Evolutionary conservation across 2,888 invertebrate genomes (phyloP), one percentile per base, ranked within the genome.

Genomic region (Cremastinae sp.): DNA sequence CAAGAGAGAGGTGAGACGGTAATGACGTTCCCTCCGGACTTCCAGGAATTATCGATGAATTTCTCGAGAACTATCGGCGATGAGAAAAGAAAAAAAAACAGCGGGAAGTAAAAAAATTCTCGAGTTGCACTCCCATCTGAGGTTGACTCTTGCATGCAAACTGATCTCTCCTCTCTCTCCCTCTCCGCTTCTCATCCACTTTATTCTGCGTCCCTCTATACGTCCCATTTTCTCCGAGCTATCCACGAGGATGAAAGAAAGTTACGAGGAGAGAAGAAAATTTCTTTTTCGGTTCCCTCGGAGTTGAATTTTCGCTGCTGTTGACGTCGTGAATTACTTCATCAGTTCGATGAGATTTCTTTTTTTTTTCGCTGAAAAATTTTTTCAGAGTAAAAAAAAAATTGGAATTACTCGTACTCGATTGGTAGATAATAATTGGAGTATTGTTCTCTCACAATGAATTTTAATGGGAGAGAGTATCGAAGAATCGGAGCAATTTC

Each of bases 1-100:
- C 22, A 47, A 39, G 62, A 43, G 7, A 16, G 37, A 14, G 37
- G 47, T 51, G 43, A 55, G 55, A 68, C 75, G 71, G 45, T 75
- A 75, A 75, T 68, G 58, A 74, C 68, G 71, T 78, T 66, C 53
- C 78, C 53, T 43, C n/a, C n/a, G 62, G 68, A 41, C 61, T 47
- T 58, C 49, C 47, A 43, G 12, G 74, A 79, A 79, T 79, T 76
- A 77, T 79, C 76, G 73, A 76, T 74, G 71, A 77, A 77, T 77
- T 79, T 77, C 45, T 55, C 66, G 28, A 28, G 28, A 28, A 28
- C 28, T 28, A 28, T 71, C 41, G 58, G 49, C 55, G 51, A 58
- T 62, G 64, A 14, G 9, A 64, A n/a, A 28, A 45, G 35, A 55
- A 61, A 64, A 64, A 20, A 20, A 39, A n/a, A n/a, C n/a, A n/a